A percentile compares a stretch with the other conserved stretches of the same genome.
Conservation (phyloP, 2,797 vertebrate species). For the Hyperoplus lanceolatus region DNA sequence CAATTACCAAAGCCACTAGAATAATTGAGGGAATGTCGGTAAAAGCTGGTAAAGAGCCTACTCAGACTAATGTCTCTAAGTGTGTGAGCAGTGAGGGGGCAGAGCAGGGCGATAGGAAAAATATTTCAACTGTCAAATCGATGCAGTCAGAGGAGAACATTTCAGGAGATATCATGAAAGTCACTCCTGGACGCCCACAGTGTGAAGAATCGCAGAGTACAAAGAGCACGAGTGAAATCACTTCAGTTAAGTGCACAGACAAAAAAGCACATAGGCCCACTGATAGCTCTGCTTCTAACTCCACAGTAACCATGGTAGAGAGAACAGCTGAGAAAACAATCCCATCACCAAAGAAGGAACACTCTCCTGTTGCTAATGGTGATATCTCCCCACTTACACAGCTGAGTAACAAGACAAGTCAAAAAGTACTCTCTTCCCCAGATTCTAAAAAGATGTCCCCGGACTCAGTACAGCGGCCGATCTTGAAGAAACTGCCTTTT, state of each 20-base stretch:
- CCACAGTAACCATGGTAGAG: constrained; percentile 8
- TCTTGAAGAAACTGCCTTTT: constrained; percentile 58
- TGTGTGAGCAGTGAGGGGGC: constrained; percentile 15
- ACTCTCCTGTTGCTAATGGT: constrained; percentile 45
- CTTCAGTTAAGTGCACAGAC: constrained; percentile 17
- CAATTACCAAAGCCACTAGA: constrained; percentile 40
- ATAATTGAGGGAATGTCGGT: constrained; percentile 38
- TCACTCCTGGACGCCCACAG: constrained; percentile 1
- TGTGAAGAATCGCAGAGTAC: constrained; percentile 21
- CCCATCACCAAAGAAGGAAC: constrained; percentile 14
- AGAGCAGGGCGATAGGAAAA: not conserved
- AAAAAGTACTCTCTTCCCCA: constrained; percentile 38
- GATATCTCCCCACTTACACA: constrained; percentile 29
- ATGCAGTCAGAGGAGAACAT: constrained; percentile 26
- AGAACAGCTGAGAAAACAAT: constrained; percentile 38
- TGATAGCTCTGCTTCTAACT: not conserved
- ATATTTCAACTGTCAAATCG: constrained; percentile 21
- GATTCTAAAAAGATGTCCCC: constrained; percentile 54
- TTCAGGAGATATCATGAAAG: constrained; percentile 24
- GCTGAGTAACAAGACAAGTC: constrained; percentile 32
- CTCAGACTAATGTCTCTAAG: constrained; percentile 25
- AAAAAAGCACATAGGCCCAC: constrained; percentile 16
- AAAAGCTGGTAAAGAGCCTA: constrained; percentile 33
- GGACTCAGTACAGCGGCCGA: constrained; percentile 52
- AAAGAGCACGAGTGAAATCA: constrained; percentile 8